phyloP scores from a whole-genome alignment of 2,888 invertebrate genomes.

The Diarsia mendica region DNA sequence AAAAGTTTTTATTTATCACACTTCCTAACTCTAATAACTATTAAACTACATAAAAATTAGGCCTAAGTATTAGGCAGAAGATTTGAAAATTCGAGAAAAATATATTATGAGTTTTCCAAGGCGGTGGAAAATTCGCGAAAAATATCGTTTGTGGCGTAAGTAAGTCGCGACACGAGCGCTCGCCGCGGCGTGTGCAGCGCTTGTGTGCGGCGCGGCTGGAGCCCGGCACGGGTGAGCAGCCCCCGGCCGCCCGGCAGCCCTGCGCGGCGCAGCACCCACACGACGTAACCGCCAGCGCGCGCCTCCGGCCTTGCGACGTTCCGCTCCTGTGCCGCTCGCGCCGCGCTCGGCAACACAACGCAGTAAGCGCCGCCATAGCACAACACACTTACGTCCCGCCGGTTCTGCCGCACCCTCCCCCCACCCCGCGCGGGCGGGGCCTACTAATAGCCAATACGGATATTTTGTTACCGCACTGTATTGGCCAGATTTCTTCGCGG shows the following conservation, averaged over 20 bases:
- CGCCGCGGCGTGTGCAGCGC: constrained; percentile 86
- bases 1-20: constrained; percentile 52
- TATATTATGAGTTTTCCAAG: constrained; percentile 63
- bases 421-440: constrained; percentile 85
- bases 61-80: constrained; percentile 62
- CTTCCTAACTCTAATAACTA: constrained; percentile 55
- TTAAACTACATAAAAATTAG: constrained; percentile 69
- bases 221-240: constrained; percentile 72
- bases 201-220: constrained; percentile 79
- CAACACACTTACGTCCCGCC: constrained; percentile 69
- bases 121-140: constrained; percentile 76
- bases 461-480: constrained; percentile 91
- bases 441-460: constrained; percentile 91
- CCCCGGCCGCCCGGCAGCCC: constrained; percentile 69
- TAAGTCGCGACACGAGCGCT: constrained; percentile 81
- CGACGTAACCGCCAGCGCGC: constrained; percentile 75
- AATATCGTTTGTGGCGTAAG: constrained; percentile 51
- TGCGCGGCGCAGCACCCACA: constrained; percentile 70
- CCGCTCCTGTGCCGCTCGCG: constrained; percentile 60
- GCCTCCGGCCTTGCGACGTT: constrained; percentile 70
- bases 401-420: constrained; percentile 55
- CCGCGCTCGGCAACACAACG: constrained; percentile 64
- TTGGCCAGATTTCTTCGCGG: constrained; percentile 91
- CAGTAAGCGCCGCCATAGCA: constrained; percentile 55
- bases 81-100: constrained; percentile 52